These are phyloP conservation scores for Drosophila barbarae DNA, from an alignment of 2,888 invertebrate genomes.

Conservation along the genomic window DNA sequence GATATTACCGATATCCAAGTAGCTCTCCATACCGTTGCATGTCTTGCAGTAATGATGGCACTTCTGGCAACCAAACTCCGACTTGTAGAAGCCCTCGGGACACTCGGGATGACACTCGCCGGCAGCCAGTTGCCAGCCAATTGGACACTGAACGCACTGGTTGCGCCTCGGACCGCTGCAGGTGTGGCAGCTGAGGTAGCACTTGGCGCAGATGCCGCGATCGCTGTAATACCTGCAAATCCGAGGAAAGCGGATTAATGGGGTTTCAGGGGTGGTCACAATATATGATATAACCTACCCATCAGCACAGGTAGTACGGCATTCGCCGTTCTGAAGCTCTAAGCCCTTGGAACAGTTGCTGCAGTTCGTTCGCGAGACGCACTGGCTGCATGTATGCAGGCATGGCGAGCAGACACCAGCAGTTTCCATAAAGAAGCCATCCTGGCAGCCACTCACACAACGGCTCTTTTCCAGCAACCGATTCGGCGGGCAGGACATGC, in stretches of 20 bases:
- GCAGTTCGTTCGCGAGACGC: constrained; percentile 89
- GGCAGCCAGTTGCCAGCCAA: constrained; percentile 89
- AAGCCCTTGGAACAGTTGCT: constrained; percentile 88
- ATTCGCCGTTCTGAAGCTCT: constrained; percentile 90
- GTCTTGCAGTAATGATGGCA: constrained; percentile 94
- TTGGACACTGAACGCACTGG: constrained; percentile 91
- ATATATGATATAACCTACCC: constrained; percentile 79
- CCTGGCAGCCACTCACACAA: constrained; percentile 88
- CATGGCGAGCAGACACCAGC: constrained; percentile 89
- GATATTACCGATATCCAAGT: too few species aligned
- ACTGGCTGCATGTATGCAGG: constrained; percentile 88
- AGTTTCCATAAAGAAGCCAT: constrained; percentile 87
- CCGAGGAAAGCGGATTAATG: neutral
- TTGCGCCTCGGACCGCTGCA: constrained; percentile 91
- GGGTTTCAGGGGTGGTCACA: rapidly evolving
- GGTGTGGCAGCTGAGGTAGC: constrained; percentile 90
- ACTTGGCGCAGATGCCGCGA: constrained; percentile 89
- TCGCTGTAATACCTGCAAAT: constrained; percentile 89
- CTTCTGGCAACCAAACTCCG: constrained; percentile 89
- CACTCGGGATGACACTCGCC: constrained; percentile 93
- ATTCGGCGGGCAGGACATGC: constrained; percentile 87
- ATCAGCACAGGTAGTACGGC: constrained; percentile 88
- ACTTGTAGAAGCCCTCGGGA: constrained; percentile 92
- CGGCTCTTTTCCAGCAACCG: constrained; percentile 86
- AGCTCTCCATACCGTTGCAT: constrained; percentile 84